Conservation (phyloP, 1,140 invertebrate species). For the Chymomyza costata region DNA sequence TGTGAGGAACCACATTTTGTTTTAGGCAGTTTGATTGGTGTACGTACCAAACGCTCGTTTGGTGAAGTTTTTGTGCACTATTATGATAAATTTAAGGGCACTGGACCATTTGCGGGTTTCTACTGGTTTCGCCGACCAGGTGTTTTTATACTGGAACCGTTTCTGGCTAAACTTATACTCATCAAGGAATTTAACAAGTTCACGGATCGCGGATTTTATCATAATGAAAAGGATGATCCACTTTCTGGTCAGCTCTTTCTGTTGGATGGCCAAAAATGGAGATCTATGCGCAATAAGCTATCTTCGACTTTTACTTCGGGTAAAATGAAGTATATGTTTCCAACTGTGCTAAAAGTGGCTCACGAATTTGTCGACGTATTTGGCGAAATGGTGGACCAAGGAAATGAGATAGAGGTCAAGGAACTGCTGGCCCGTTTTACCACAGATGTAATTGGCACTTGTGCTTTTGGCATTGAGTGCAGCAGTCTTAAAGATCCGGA, state of each 20-base stretch:
- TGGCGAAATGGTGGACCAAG: neutral
- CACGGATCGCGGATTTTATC: conserved; percentile 74
- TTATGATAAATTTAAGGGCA: conserved; percentile 60
- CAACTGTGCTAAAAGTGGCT: conserved; percentile 49
- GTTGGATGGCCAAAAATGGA: conserved; percentile 77
- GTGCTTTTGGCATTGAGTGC: conserved; percentile 80
- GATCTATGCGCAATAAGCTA: conserved; percentile 76
- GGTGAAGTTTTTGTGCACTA: conserved; percentile 29
- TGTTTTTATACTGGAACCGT: conserved; percentile 76
- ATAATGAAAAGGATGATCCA: conserved; percentile 76
- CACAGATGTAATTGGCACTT: conserved; percentile 77
- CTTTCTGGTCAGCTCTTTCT: conserved; percentile 75
- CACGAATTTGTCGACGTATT: conserved; percentile 34
- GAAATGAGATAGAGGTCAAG: conserved; percentile 32
- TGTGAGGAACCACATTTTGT: conserved; percentile 55
- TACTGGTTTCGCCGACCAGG: conserved; percentile 75
- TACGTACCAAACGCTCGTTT: conserved; percentile 14
- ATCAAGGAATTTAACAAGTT: conserved; percentile 79
- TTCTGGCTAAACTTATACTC: conserved; percentile 79
- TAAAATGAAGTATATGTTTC: conserved; percentile 78
- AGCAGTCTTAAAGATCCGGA: conserved; percentile 76
- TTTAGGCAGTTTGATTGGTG: conserved; percentile 49
- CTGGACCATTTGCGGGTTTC: conserved; percentile 61
- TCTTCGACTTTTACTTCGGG: conserved; percentile 78
- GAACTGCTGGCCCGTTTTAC: conserved; percentile 57